Evolutionary conservation across 2,797 vertebrate species (phyloP).

Genomic region (Enteromius thamalakanensis): DNA sequence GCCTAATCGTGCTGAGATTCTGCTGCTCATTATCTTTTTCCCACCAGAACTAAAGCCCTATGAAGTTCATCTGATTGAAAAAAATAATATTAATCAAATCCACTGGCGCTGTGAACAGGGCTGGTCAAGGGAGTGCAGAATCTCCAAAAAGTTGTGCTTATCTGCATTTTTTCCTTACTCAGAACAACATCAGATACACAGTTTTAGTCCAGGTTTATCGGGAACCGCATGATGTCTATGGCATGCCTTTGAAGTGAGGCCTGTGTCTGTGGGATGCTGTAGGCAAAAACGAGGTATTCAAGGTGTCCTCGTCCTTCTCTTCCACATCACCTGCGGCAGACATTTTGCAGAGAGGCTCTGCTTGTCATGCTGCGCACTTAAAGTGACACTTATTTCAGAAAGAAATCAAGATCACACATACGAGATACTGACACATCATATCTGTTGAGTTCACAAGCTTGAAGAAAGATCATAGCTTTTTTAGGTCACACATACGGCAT

Average conservation of each 20-base stretch:
- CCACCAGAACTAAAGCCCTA: neutral
- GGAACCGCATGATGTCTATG: slow-evolving; percentile 23
- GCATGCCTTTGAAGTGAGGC: slow-evolving; percentile 31
- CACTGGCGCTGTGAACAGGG: neutral
- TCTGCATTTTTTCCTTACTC: slow-evolving; percentile 15
- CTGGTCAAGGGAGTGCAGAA: neutral
- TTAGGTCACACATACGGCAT: neutral
- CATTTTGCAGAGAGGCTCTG: neutral
- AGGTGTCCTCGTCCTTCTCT: slow-evolving; percentile 20
- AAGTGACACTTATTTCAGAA: slow-evolving; percentile 5
- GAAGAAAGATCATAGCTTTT: neutral
- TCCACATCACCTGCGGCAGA: neutral
- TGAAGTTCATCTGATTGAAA: neutral
- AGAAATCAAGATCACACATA: slow-evolving; percentile 24
- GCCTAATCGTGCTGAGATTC: slow-evolving; percentile 9
- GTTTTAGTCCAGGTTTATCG: slow-evolving; percentile 16
- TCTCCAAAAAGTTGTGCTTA: neutral
- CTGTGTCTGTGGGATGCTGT: neutral
- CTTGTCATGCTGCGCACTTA: neutral
- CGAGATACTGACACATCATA: neutral
- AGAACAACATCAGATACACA: slow-evolving; percentile 15
- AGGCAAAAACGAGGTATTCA: slow-evolving; percentile 19
- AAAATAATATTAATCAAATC: neutral
- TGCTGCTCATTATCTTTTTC: slow-evolving; percentile 5
- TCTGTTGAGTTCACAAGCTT: neutral